Evolutionary conservation across 2,888 invertebrate species (phyloP).

Genomic region (Teleiodes luculella): DNA sequence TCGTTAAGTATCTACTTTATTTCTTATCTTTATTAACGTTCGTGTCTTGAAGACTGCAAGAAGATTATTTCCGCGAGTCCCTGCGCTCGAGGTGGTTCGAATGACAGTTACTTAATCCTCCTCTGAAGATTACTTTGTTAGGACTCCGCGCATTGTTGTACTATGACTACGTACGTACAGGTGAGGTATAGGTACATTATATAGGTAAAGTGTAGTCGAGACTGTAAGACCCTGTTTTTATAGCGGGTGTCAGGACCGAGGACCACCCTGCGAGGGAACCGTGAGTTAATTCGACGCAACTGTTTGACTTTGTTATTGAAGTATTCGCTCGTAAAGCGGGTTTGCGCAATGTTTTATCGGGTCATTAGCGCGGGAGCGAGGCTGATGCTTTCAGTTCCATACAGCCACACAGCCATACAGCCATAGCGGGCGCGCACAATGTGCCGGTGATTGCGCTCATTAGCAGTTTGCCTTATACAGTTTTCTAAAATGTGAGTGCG

Average conservation of each 20-base stretch:
- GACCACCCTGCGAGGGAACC: constrained; percentile 3
- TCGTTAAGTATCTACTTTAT: no score
- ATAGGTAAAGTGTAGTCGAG: neutral
- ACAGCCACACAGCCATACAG: neutral
- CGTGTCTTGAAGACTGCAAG: neutral
- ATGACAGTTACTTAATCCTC: neutral
- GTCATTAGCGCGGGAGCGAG: constrained; percentile 11
- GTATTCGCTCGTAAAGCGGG: constrained; percentile 13
- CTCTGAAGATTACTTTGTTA: neutral
- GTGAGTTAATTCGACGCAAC: constrained; percentile 6
- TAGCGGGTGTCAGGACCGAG: neutral
- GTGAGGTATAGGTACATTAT: neutral
- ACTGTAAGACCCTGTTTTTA: neutral
- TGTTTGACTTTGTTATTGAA: constrained; percentile 14
- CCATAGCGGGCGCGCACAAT: neutral
- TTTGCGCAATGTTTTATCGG: constrained; percentile 17
- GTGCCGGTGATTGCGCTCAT: constrained; percentile 10
- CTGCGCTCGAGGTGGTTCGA: no score
- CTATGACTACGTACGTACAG: no score
- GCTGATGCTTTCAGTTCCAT: neutral
- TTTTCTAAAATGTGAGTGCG: constrained; percentile 6
- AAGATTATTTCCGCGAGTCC: neutral
- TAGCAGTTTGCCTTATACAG: constrained; percentile 13
- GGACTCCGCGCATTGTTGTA: no score
- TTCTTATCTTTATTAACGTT: no score